Evolutionary conservation across 2,113 vertebrate species (phyloP).

Genomic region (Gasterosteus nipponicus): DNA sequence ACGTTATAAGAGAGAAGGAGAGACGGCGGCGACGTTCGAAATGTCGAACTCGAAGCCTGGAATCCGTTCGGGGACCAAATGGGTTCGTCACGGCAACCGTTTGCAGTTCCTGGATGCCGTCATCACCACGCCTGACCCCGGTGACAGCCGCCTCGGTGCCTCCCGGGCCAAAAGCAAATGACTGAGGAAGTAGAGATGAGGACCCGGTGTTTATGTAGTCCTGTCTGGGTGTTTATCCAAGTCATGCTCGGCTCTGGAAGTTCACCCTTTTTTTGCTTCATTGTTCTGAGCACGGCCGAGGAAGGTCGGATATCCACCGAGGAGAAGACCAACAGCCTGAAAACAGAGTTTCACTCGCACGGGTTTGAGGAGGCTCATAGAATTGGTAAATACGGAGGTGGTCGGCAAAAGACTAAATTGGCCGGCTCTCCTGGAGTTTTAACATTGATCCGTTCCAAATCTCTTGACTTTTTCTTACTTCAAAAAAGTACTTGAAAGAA

Average conservation of each 20-base stretch:
- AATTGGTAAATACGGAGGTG: conserved; percentile 30
- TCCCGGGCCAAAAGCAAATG: neutral
- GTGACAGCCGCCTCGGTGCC: too few species aligned
- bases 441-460: neutral
- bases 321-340: conserved; percentile 9
- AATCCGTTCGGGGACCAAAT: neutral
- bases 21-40: neutral
- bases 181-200: neutral
- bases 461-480: neutral
- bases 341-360: conserved; percentile 32
- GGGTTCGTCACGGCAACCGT: neutral
- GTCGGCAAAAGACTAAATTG: conserved; percentile 6
- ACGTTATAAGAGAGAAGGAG: neutral
- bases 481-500: neutral
- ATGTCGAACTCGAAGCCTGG: neutral
- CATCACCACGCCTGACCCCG: too few species aligned
- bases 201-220: conserved; percentile 20
- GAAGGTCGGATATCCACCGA: conserved; percentile 5
- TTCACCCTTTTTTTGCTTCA: conserved; percentile 21
- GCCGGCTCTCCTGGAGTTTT: neutral
- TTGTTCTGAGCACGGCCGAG: conserved; percentile 7
- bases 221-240: conserved; percentile 4
- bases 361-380: conserved; percentile 30
- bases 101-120: neutral
- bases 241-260: neutral